Base-by-base conservation (phyloP, 2,888 invertebrate species). In the Crematogaster levior region DNA sequence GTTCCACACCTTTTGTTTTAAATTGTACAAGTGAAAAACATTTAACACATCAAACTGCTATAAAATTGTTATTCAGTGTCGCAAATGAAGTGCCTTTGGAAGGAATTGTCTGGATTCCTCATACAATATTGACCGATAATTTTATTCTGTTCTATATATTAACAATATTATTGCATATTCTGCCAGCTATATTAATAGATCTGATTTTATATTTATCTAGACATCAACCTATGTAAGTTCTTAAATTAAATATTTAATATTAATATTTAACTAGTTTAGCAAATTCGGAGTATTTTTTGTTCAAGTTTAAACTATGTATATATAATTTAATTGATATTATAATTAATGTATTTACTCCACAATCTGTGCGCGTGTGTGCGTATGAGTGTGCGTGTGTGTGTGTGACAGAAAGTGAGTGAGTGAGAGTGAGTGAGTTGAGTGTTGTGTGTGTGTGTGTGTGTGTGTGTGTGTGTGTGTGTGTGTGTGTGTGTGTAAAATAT, bases 171-270 rank as follows among this genome's bases (percentile, higher is more conserved):
- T 95, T 97, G 74, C 99, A 99, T 92, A 93, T 98, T 30, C 89
- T 98, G 21, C 98, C 98, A 0, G 98, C 98, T 0, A 92, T 98
- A 12, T 88, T 98, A 0, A 95, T 97, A 37, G 99, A 99, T 91
- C 88, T 95, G 0, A 87, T 96, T 0, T 95, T 97, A 6, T 96
- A 96, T 90, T 51, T 97, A 0, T 92, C 95, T 0, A 97, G 98
- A 12, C 95, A 95, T 82, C 96, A 97, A 92, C 96, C 97, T 97
- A 94, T 95, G 96, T 40, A n/a, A 61, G 60, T 21, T 6, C 1
- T 46, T 18, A 70, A 10, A 4, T n/a, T 1, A 12, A 70, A 27
- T 24, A 61, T 61, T 21, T 37, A 21, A 12, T 34, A 34, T 3
- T 3, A 53, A 27, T 24, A 61, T 61, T 21, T 37, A 21, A 12